Base-by-base conservation (phyloP, 2,797 vertebrate genomes). In the Momotus momota region DNA sequence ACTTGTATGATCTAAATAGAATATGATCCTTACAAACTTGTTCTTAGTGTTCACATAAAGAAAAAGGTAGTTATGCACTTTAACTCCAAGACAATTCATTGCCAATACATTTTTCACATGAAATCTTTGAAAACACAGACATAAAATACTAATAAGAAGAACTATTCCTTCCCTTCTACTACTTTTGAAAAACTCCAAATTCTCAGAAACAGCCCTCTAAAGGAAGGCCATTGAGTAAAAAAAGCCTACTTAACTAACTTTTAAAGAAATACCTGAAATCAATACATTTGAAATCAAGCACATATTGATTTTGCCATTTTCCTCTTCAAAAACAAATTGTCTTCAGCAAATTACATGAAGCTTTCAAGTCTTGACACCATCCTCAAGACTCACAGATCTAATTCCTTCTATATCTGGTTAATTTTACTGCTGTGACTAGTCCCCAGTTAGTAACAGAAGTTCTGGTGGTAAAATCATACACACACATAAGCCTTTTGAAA, bases 281-380 rank as follows among this genome's bases (percentile, higher is more conserved):
- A 85, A 94, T 94, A 80, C 8, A 21, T 81, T 78, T 70, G 55
- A 77, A 95, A 94, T 92, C 61, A 95, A 90, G 90, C 90, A 41
- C 41, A 65, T 88, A 94, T 94, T 94, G 81, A 94, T 96, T 94
- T 90, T 90, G 11, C 16, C 49, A 57, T 74, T 90, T 91, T 93
- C 61, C 5, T 62, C 70, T 86, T 89, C 16, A 86, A 88, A 96
- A 88, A 85, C 81, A 93, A 96, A 93, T 69, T 58, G 48, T 6
- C 22, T 78, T 26, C 35, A 46, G 27, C 74, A 89, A 86, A 87
- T 77, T 90, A 38, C 10, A 52, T 7, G 2, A 91, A 88, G 23
- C 43, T 80, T 67, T 94, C n/a, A 15, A 73, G 13, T 57, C 65
- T 49, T 88, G 57, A 90, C 55, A 55, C 33, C 57, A 65, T 67